Conservation (phyloP, 2,113 vertebrate genomes). For the Parotia lawesii region DNA sequence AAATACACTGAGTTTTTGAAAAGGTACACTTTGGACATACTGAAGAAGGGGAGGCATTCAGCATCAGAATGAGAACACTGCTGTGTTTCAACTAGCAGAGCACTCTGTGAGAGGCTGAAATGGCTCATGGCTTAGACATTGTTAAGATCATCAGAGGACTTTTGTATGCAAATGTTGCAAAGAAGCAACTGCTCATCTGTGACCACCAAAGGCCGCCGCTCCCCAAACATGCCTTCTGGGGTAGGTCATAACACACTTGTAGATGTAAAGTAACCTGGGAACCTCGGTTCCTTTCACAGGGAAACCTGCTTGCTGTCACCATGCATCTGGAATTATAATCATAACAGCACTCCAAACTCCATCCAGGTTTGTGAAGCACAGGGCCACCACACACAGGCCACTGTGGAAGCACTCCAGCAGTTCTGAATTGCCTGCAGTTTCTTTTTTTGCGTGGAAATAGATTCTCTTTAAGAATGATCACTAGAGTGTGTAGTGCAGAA, state of each 20-base stretch:
- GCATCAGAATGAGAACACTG: not conserved
- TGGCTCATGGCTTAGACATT: not conserved
- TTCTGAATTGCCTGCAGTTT: not conserved
- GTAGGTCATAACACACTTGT: no score
- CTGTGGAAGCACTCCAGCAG: not conserved
- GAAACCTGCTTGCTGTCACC: not conserved
- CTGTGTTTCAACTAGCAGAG: not conserved
- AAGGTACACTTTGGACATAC: not conserved
- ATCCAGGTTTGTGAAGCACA: not conserved
- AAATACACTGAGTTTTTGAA: not conserved
- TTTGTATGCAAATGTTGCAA: not conserved
- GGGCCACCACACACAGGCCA: not conserved
- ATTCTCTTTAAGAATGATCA: not conserved
- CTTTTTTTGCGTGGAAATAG: not conserved
- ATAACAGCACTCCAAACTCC: not conserved
- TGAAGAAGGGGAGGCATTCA: not conserved
- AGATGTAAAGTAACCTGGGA: not conserved
- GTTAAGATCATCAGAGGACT: not conserved
- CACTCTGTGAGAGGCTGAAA: not conserved
- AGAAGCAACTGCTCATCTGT: not conserved
- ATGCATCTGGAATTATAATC: not conserved
- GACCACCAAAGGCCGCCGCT: not conserved
- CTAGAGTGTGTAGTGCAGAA: not conserved
- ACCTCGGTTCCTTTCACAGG: fast-evolving
- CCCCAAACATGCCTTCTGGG: not conserved